Evolutionary conservation across 2,113 vertebrate species (phyloP).

Genomic region (Gavia stellata): DNA sequence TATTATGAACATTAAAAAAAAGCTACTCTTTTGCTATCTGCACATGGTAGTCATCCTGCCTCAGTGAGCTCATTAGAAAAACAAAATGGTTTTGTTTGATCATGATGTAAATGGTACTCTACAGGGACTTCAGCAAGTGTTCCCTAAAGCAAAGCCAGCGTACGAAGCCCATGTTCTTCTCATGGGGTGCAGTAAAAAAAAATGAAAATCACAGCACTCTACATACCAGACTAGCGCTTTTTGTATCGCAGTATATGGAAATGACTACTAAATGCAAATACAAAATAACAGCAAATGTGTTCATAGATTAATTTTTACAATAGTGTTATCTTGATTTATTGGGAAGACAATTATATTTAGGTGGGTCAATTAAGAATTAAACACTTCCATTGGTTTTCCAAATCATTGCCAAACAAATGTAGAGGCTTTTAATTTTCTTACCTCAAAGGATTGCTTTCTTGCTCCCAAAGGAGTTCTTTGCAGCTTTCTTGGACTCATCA

Average conservation of each 20-base stretch:
- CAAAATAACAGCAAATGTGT: background rate
- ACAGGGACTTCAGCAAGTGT: background rate
- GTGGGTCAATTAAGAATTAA: constrained; percentile 41
- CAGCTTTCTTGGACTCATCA: background rate
- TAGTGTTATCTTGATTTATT: constrained; percentile 47
- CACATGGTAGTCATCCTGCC: background rate
- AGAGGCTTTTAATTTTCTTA: background rate
- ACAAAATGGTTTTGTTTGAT: constrained; percentile 27
- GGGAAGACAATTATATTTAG: constrained; percentile 45
- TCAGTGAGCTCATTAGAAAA: constrained; percentile 47
- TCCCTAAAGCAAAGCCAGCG: background rate
- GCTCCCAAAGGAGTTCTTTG: background rate
- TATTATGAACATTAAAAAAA: background rate
- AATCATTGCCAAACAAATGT: background rate
- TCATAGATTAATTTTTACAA: constrained; percentile 16
- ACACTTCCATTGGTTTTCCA: background rate
- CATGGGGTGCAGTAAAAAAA: background rate
- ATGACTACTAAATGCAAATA: constrained; percentile 4
- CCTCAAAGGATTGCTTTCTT: background rate
- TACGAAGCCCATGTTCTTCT: background rate
- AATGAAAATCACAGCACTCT: background rate
- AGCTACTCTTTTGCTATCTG: background rate
- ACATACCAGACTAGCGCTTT: background rate
- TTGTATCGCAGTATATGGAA: background rate
- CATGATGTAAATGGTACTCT: background rate